Conservation (phyloP, 2,888 invertebrate species). For the Dicyrtomina minuta region DNA sequence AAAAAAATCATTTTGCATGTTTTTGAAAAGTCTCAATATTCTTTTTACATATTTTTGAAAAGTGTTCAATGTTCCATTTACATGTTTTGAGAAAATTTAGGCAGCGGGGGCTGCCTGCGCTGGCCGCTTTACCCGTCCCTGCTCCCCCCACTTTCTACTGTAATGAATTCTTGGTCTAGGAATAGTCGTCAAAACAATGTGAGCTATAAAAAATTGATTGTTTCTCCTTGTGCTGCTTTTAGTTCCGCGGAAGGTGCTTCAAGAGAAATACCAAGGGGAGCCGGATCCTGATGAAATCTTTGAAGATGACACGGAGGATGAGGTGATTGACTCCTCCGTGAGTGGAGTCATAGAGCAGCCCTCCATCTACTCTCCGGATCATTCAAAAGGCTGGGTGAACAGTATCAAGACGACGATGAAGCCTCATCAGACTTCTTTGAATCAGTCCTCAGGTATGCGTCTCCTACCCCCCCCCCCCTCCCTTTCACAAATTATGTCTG, state of each 20-base stretch:
- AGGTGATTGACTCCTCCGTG: conserved; percentile 60
- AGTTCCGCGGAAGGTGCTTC: conserved; percentile 81
- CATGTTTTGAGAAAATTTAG: too few relatives aligned
- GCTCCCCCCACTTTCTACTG: not conserved
- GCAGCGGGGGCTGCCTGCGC: too few relatives aligned
- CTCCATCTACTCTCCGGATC: conserved; percentile 52
- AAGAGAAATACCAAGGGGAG: conserved; percentile 76
- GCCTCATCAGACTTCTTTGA: conserved; percentile 39
- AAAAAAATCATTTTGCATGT: too few relatives aligned
- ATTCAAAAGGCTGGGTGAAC: conserved; percentile 48
- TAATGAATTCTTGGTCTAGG: not conserved
- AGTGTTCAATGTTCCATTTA: too few relatives aligned
- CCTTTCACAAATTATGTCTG: too few relatives aligned
- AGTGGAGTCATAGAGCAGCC: conserved; percentile 56
- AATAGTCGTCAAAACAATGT: too few relatives aligned
- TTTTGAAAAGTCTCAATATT: too few relatives aligned
- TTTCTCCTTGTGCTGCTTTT: conserved; percentile 47
- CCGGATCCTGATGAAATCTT: conserved; percentile 74
- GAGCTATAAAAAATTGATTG: not conserved
- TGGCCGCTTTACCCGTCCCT: too few relatives aligned
- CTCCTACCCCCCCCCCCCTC: too few relatives aligned
- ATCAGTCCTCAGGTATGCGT: conserved; percentile 16
- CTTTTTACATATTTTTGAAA: too few relatives aligned
- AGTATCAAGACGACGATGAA: conserved; percentile 43
- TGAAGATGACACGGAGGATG: conserved; percentile 61